Conservation (phyloP, 23 tunicate genomes). For the Trididemnum clinides region DNA sequence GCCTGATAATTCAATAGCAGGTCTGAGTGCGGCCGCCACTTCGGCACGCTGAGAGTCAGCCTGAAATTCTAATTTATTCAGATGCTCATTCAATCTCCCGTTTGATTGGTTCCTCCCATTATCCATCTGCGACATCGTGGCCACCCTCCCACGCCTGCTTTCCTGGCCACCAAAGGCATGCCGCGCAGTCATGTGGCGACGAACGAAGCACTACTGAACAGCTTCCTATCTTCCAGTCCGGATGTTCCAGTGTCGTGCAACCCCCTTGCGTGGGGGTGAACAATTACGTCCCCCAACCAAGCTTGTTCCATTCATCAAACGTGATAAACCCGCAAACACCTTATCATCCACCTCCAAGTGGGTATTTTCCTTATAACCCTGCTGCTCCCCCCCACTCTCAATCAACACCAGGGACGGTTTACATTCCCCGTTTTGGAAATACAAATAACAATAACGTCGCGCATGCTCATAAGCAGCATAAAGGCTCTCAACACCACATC, state of each 20-base stretch:
- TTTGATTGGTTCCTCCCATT: background rate
- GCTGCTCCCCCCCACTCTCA: background rate
- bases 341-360: background rate
- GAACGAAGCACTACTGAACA: background rate
- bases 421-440: conserved; percentile 14
- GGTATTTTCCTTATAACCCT: conserved; percentile 2
- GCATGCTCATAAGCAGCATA: background rate
- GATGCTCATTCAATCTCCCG: conserved; percentile 25
- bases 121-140: background rate
- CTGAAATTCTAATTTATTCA: background rate
- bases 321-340: conserved; percentile 1
- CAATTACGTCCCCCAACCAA: conserved; percentile 4
- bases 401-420: background rate
- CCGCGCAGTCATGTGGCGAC: background rate
- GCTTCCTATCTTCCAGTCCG: background rate
- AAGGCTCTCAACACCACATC: conserved; percentile 23
- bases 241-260: background rate
- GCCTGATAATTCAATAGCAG: too few relatives aligned
- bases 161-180: background rate
- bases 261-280: background rate
- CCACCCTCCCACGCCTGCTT: background rate
- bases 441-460: conserved; percentile 16
- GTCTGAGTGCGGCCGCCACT: too few relatives aligned
- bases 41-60: too few relatives aligned
- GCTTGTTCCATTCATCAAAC: conserved; percentile 16